Conservation (phyloP, 2,113 vertebrate genomes). For the Leucosticte australis region DNA sequence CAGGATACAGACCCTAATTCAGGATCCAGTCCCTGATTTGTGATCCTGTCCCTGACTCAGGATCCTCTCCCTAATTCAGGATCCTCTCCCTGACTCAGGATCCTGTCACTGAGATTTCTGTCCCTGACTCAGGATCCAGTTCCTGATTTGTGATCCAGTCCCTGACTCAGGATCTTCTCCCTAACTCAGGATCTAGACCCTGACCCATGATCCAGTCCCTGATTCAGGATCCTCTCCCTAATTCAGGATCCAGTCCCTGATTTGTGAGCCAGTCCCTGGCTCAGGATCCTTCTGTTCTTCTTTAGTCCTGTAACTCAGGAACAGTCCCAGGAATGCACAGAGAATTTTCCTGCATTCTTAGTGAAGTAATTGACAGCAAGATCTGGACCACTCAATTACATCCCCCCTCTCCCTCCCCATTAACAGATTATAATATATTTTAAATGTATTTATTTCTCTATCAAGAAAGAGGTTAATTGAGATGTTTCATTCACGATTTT, state of each 20-base stretch:
- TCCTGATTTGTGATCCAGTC: accelerated
- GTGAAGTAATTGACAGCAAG: not conserved
- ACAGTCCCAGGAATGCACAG: not conserved
- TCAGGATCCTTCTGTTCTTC: not conserved
- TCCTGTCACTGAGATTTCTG: no score
- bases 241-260: not conserved
- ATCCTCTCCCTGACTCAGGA: not conserved
- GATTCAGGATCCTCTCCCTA: accelerated
- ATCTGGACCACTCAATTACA: not conserved
- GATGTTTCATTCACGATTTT: not conserved
- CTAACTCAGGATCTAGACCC: accelerated
- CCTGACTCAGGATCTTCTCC: accelerated
- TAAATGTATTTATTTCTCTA: not conserved
- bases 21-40: accelerated
- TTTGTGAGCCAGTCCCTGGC: accelerated
- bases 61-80: accelerated
- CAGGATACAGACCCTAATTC: accelerated
- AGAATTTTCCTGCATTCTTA: not conserved
- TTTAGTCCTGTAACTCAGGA: not conserved
- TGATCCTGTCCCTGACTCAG: accelerated
- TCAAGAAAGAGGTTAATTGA: not conserved
- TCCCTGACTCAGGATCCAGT: not conserved
- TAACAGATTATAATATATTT: not conserved
- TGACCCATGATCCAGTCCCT: accelerated
- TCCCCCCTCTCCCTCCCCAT: no score